Conservation (phyloP, 2,113 vertebrate species). For the Neotoma lepida region DNA sequence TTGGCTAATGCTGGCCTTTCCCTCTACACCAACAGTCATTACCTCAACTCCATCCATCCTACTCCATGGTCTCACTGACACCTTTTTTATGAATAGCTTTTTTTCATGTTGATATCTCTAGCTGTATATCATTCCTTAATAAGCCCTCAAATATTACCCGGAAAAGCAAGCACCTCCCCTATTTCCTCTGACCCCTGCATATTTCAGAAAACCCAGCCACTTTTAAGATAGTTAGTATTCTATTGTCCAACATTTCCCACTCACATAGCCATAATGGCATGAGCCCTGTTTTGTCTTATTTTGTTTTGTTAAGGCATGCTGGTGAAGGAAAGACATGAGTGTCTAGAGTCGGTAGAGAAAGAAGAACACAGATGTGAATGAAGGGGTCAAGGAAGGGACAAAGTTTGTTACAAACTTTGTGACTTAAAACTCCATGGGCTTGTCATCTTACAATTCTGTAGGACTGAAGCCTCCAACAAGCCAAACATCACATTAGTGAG, state of each 20-base stretch:
- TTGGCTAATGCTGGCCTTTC: not conserved
- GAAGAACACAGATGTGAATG: not conserved
- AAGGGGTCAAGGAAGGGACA: not conserved
- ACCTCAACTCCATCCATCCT: not conserved
- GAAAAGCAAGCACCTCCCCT: not conserved
- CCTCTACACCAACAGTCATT: not conserved
- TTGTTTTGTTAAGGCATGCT: not conserved
- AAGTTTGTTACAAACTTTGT: not conserved
- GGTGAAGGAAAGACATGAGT: not conserved
- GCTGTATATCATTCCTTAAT: not conserved
- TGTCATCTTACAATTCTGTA: not conserved
- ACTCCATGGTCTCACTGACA: not conserved
- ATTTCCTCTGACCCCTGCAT: not conserved
- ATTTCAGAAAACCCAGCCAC: not conserved
- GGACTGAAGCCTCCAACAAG: not conserved
- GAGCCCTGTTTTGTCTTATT: not conserved
- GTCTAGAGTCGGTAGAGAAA: not conserved
- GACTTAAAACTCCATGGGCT: not conserved
- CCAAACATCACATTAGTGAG: too few relatives aligned
- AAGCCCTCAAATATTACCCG: not conserved
- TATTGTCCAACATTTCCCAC: not conserved
- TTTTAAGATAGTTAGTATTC: not conserved
- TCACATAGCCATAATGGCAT: not conserved
- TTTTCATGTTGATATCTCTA: not conserved
- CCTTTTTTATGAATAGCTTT: not conserved